Base-by-base conservation (phyloP, 2,797 vertebrate species). In the Nothura maculosa region DNA sequence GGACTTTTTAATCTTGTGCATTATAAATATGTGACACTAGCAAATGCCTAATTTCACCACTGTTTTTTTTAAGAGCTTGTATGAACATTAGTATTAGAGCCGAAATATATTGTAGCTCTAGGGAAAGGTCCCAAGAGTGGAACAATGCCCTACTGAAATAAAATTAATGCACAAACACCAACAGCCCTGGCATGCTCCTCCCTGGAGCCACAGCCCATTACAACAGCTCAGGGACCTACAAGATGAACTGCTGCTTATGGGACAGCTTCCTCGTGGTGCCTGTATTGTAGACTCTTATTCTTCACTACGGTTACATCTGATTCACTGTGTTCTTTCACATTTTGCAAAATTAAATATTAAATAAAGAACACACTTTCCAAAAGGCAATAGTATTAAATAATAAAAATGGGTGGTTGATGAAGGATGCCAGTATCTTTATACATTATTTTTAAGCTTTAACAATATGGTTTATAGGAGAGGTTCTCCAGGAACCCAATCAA, bases 351-450 rank as follows among this genome's bases (percentile, higher is more conserved):
- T 40, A 38, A 62, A 28, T 40, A 30, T 62, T 40, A 15, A 15
- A 11, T 34, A 55, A n/a, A 21, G 34, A 61, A 76, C 21, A 76
- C 38, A 40, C 12, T n/a, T 61, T 24, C 73, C 12, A 32, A 38
- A 50, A 62, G 62, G n/a, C 8, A 43, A 6, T 14, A 45, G n/a
- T 34, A 36, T 36, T 68, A 85, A 69, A 28, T 12, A 76, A 27
- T 24, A 60, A 25, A 10, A 47, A 0, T 5, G 14, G 30, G 28
- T 10, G 1, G 66, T 19, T 45, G 47, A 1, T 1, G 32, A 38
- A 76, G 63, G 61, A 32, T 19, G 18, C 47, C 68, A 6, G 18
- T 19, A 30, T 14, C 50, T 47, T 25, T 18, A 14, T 3, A 10
- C 21, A 7, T 13, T 28, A 47, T 32, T 55, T 48, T 40, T 61